Conservation (phyloP, 2,113 vertebrate genomes). For the Elanoides forficatus region DNA sequence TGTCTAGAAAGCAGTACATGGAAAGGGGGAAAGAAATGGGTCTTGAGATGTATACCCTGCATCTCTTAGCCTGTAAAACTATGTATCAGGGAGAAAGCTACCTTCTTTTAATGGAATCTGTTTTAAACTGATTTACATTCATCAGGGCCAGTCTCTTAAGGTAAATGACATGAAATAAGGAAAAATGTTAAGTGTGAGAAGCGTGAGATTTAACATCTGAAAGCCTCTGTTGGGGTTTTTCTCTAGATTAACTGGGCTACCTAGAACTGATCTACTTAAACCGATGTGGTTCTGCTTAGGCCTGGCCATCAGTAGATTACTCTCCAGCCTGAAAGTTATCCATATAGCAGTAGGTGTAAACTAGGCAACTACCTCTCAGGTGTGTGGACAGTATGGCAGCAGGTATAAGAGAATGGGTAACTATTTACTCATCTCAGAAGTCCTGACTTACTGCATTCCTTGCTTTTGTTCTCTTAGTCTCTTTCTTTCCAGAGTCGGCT, state of each 20-base stretch:
- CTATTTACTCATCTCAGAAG: background rate
- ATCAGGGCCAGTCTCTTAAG: background rate
- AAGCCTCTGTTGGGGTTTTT: background rate
- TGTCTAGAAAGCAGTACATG: background rate
- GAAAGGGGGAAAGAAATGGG: background rate
- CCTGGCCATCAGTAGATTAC: background rate
- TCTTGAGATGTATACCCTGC: background rate
- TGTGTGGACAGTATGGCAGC: background rate
- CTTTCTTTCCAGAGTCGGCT: background rate
- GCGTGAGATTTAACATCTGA: background rate
- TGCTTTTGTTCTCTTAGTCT: conserved; percentile 5
- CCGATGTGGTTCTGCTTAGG: background rate
- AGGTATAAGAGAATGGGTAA: background rate
- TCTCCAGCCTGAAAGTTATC: background rate
- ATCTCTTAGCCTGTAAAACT: background rate
- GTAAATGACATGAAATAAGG: background rate
- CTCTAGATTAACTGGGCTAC: background rate
- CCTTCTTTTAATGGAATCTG: background rate
- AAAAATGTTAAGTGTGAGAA: background rate
- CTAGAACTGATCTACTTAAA: background rate
- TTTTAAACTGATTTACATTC: background rate
- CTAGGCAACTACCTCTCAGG: background rate
- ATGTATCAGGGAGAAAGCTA: background rate
- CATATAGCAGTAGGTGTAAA: background rate
- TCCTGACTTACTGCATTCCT: conserved; percentile 54